phyloP scores from a whole-genome alignment of 2,888 invertebrate species.

The Lithophane ornitopus region DNA sequence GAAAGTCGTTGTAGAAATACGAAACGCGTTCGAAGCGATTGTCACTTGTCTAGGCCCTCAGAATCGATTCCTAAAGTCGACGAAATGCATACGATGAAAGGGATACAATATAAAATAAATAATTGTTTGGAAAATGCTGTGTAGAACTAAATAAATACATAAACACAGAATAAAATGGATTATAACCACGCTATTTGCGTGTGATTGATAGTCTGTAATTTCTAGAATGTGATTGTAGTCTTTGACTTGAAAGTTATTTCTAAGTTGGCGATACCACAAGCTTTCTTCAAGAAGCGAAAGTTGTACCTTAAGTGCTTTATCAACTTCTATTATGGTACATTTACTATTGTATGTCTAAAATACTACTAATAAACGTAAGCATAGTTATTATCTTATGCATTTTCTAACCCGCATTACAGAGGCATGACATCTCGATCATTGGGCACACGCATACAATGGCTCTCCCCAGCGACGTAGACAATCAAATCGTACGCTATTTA shows the following conservation, averaged over 20 bases:
- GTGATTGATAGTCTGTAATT: constrained; percentile 16
- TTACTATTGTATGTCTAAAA: not conserved
- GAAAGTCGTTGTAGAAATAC: too few species aligned
- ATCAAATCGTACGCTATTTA: constrained; percentile 67
- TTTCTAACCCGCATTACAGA: constrained; percentile 45
- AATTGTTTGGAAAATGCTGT: not conserved
- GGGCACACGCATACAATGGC: constrained; percentile 65
- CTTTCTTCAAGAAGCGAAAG: constrained; percentile 44
- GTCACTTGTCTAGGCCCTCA: too few species aligned
- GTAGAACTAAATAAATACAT: not conserved
- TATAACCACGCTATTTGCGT: not conserved
- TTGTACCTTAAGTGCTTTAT: constrained; percentile 10
- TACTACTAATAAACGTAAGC: not conserved
- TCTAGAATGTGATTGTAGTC: constrained; percentile 34
- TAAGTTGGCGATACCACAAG: constrained; percentile 28
- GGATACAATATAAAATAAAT: not conserved
- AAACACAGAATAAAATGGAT: not conserved
- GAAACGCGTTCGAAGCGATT: too few species aligned
- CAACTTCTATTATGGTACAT: not conserved
- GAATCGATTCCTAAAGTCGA: not conserved
- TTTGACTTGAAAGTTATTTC: constrained; percentile 32
- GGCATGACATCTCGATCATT: constrained; percentile 59
- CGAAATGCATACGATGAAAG: not conserved
- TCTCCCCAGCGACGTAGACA: constrained; percentile 69
- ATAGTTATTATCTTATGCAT: too few species aligned